Percentiles rank a stretch among this genome's conserved stretches.
phyloP scores from a whole-genome alignment of 2,797 vertebrate genomes.

The Gymnoscopelus braueri region DNA sequence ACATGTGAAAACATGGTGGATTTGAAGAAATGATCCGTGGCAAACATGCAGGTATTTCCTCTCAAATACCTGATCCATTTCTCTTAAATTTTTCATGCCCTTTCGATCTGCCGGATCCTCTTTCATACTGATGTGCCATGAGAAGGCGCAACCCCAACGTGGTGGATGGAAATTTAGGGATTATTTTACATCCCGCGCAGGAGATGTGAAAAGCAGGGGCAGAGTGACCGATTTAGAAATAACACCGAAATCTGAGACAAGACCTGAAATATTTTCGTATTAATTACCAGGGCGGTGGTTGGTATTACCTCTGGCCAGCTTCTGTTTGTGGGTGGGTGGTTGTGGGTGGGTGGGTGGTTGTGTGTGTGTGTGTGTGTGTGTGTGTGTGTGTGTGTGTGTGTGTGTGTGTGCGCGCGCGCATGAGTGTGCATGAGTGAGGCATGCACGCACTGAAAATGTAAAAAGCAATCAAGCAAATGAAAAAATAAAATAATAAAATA shows the following conservation, averaged over 20 bases:
- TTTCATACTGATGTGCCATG: slow-evolving; percentile 74
- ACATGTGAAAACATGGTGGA: slow-evolving; percentile 59
- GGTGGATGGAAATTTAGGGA: slow-evolving; percentile 79
- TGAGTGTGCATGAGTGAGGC: slow-evolving; percentile 46
- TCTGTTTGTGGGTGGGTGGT: slow-evolving; percentile 29
- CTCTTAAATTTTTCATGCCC: slow-evolving; percentile 80
- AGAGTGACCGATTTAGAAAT: slow-evolving; percentile 84
- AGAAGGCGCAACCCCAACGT: slow-evolving; percentile 72
- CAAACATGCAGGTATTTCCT: slow-evolving; percentile 75
- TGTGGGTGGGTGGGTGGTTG: slow-evolving; percentile 51
- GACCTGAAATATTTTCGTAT: slow-evolving; percentile 86
- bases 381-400: slow-evolving; percentile 55
- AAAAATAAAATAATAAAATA: slow-evolving; percentile 64
- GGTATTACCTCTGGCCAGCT: slow-evolving; percentile 66
- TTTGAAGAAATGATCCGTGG: slow-evolving; percentile 55
- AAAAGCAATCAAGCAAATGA: slow-evolving; percentile 75
- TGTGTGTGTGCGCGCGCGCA: slow-evolving; percentile 52
- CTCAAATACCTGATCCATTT: slow-evolving; percentile 76
- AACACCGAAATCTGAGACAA: slow-evolving; percentile 83
- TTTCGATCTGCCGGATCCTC: slow-evolving; percentile 77
- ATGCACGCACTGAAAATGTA: slow-evolving; percentile 42
- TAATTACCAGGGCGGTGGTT: slow-evolving; percentile 77
- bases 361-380: slow-evolving; percentile 29
- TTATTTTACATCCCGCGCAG: slow-evolving; percentile 84
- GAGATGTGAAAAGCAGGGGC: slow-evolving; percentile 81